Evolutionary conservation across 2,888 invertebrate species (phyloP), one percentile per base, ranked within the genome.

Genomic region (Apamea crenata): DNA sequence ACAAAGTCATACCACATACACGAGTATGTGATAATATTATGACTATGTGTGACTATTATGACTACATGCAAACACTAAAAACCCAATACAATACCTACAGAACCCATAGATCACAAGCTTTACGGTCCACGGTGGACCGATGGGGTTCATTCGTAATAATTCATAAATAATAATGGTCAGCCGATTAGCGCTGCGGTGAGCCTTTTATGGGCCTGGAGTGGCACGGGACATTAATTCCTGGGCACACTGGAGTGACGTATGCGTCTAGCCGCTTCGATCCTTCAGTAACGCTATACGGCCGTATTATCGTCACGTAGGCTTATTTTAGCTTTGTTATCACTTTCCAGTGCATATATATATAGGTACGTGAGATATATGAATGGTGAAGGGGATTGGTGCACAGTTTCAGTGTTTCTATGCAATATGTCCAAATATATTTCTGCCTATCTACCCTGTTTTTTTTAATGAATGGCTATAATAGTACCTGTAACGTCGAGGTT

Each of bases 181-280:
- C 67, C 93, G 91, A 93, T 95, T 94, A 94, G 91, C 90, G 82
- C 87, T 88, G 89, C 88, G 90, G 88, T 91, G 87, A 91, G 90
- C 90, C 90, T 91, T 93, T 93, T 92, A 91, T 90, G 90, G 74
- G 59, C 40, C 82, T 86, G 89, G 86, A 89, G 80, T 89, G 82
- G 82, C 87, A 91, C 83, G 89, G 90, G 84, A 87, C 92, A 92
- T 93, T 93, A 93, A 95, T 95, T 94, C 92, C 90, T 90, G 91
- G 89, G 82, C 86, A 92, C 89, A 89, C 81, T 83, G 89, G 88
- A 87, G 90, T 95, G 95, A 95, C 93, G 93, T 93, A 95, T 95
- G 94, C 83, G 96, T 96, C 96, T 96, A 94, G 96, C 95, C 96
- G 84, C 78, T 94, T 96, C 95, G 95, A 95, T 95, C 94, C 91